Evolutionary conservation across 2,797 vertebrate genomes (phyloP).

Genomic region (Premnoplex brunnescens): DNA sequence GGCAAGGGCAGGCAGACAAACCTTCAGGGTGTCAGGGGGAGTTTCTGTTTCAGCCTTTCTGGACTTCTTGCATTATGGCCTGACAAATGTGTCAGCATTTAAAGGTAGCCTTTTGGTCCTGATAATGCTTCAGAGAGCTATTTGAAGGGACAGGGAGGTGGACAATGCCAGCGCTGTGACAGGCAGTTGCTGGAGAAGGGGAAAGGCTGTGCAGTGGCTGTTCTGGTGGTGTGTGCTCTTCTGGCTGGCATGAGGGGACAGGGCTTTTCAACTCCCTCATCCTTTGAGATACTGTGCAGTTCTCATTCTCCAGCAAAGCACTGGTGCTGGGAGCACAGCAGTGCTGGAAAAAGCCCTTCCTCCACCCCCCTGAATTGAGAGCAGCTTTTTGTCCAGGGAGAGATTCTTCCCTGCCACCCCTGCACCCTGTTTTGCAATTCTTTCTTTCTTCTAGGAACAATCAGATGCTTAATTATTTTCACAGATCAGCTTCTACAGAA

Average conservation of each 20-base stretch:
- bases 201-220: neutral
- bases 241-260: fast-evolving
- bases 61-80: neutral
- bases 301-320: fast-evolving
- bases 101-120: neutral
- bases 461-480: neutral
- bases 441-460: neutral
- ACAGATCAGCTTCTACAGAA: neutral
- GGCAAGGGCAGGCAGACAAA: neutral
- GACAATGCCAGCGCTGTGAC: neutral
- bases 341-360: neutral
- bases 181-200: neutral
- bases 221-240: fast-evolving
- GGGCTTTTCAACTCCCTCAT: neutral
- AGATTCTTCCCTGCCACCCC: neutral
- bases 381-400: neutral
- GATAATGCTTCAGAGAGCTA: neutral
- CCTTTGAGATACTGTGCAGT: fast-evolving
- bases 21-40: neutral
- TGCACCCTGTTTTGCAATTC: neutral
- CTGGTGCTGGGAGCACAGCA: neutral
- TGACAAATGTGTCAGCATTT: neutral
- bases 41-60: neutral
- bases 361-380: neutral
- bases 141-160: neutral